These are phyloP conservation scores for Helicoverpa assulta DNA, from an alignment of 2,888 invertebrate species.

Conservation along the genomic window DNA sequence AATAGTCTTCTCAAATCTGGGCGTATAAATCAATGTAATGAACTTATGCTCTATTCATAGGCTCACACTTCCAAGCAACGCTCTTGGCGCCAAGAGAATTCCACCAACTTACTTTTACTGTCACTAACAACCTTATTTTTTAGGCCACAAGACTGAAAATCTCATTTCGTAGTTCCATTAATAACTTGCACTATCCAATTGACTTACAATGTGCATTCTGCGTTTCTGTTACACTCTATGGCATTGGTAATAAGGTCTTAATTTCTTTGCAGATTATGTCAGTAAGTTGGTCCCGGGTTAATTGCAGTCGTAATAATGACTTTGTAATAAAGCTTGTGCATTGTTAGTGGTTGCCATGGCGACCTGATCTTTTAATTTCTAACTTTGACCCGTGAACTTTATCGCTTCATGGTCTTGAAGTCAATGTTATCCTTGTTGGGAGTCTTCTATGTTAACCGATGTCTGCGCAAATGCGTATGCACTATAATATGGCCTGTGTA, in stretches of 20 bases:
- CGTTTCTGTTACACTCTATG: slow-evolving; percentile 37
- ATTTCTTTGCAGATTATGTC: slow-evolving; percentile 25
- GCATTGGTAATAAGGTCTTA: slow-evolving; percentile 26
- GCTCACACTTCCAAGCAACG: slow-evolving; percentile 54
- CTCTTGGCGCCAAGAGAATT: slow-evolving; percentile 59
- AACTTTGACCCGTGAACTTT: slow-evolving; percentile 41
- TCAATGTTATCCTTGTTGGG: slow-evolving; percentile 3
- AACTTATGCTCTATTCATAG: slow-evolving; percentile 64
- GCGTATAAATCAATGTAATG: slow-evolving; percentile 65
- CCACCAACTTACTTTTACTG: slow-evolving; percentile 17
- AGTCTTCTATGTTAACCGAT: not conserved
- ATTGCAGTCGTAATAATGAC: slow-evolving; percentile 73
- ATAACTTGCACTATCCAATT: slow-evolving; percentile 47
- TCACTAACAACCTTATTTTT: slow-evolving; percentile 30
- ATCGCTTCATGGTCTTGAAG: not conserved
- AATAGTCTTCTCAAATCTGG: slow-evolving; percentile 65
- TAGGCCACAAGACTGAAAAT: slow-evolving; percentile 38
- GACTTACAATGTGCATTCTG: slow-evolving; percentile 51
- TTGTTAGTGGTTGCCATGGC: slow-evolving; percentile 74
- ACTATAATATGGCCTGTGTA: too few relatives aligned
- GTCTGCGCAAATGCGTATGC: too few relatives aligned
- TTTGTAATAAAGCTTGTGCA: slow-evolving; percentile 72
- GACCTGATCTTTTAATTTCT: slow-evolving; percentile 57
- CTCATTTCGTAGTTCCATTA: slow-evolving; percentile 8
- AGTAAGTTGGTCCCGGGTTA: slow-evolving; percentile 58